These are phyloP conservation scores for Philaethria dido DNA, from an alignment of 2,888 invertebrate genomes.

Conservation along the genomic window DNA sequence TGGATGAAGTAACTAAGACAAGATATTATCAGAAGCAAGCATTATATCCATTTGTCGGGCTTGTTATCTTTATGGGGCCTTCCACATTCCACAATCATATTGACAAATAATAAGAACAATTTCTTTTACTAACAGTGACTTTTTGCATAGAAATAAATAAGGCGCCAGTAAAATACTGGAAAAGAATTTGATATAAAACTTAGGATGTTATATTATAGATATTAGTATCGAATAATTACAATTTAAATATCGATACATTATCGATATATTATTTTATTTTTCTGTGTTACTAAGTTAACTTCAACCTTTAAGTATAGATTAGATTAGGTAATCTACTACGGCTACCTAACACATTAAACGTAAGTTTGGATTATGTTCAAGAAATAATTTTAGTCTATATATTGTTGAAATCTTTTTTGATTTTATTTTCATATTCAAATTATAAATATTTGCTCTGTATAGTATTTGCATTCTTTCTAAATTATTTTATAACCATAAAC, in stretches of 20 bases:
- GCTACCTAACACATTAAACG: background rate
- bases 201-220: background rate
- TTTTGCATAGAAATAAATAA: too few relatives aligned
- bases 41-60: too few relatives aligned
- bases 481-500: too few relatives aligned
- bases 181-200: too few relatives aligned
- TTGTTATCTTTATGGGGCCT: too few relatives aligned
- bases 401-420: background rate
- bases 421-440: background rate
- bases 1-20: too few relatives aligned
- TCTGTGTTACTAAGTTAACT: slow-evolving; percentile 12
- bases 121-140: too few relatives aligned
- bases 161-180: too few relatives aligned
- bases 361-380: background rate
- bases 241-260: background rate
- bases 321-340: background rate
- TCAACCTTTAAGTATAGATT: background rate
- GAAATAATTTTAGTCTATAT: background rate
- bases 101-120: too few relatives aligned
- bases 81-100: too few relatives aligned
- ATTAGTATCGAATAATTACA: background rate
- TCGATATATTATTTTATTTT: background rate
- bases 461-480: background rate
- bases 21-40: too few relatives aligned
- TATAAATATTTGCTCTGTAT: background rate